phyloP scores from a whole-genome alignment of 2,113 vertebrate species.

The Camelus dromedarius region DNA sequence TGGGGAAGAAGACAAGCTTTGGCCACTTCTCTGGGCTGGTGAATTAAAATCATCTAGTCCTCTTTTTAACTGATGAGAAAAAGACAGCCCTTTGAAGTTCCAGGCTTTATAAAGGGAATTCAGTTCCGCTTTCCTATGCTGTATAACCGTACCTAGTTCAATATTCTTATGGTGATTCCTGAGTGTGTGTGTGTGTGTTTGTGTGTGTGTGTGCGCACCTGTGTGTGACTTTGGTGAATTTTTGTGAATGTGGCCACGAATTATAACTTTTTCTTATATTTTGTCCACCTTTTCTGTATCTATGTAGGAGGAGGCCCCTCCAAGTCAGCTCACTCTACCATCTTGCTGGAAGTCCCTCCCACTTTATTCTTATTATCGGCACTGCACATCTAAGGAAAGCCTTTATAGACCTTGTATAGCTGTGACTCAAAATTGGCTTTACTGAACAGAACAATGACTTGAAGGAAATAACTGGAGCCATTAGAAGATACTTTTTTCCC shows the following conservation, averaged over 20 bases:
- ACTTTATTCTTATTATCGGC: background rate
- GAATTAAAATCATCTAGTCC: background rate
- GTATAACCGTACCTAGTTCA: background rate
- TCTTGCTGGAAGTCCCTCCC: slow-evolving; percentile 8
- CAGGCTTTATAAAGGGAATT: background rate
- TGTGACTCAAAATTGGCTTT: slow-evolving; percentile 31
- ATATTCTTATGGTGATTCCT: background rate
- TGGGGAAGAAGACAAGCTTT: background rate
- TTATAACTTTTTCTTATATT: background rate
- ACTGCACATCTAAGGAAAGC: background rate
- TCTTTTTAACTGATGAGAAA: slow-evolving; percentile 7
- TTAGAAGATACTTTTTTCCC: background rate
- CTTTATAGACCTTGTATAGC: background rate
- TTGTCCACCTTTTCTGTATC: background rate
- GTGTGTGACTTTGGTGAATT: background rate
- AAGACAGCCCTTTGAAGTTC: background rate
- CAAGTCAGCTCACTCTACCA: background rate
- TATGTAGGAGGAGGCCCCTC: background rate
- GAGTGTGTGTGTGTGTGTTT: background rate
- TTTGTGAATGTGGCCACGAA: background rate
- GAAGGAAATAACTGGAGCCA: background rate
- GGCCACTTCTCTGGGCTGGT: background rate
- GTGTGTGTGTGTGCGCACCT: no score
- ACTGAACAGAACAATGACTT: slow-evolving; percentile 44
- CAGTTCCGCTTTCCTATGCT: background rate